phyloP scores from a whole-genome alignment of 2,888 invertebrate species.

The Flabesymbios commensalis region DNA sequence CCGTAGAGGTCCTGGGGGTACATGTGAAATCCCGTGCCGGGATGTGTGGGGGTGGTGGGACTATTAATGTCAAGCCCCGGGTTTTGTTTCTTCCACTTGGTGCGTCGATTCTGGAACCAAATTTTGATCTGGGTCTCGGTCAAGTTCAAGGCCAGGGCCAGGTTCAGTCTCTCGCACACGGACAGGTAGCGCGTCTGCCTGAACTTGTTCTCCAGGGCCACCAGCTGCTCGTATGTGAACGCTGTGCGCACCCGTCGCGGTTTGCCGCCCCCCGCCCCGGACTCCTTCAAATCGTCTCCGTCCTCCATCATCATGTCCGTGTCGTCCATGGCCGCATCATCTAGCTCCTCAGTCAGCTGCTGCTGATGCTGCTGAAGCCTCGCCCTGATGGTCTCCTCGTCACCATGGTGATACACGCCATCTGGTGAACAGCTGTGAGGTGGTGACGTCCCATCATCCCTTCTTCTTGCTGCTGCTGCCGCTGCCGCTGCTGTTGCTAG shows the following conservation, averaged over 20 bases:
- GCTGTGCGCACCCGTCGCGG: constrained; percentile 91
- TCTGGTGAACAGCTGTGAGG: no score
- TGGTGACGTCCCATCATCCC: no score
- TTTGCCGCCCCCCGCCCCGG: constrained; percentile 63
- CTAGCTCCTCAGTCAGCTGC: no score
- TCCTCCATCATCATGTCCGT: background rate
- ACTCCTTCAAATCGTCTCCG: background rate
- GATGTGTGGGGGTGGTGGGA: constrained; percentile 25
- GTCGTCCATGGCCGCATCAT: no score
- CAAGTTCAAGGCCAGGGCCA: constrained; percentile 89
- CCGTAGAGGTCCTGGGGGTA: no score
- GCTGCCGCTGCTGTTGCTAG: no score
- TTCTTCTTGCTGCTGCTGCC: no score
- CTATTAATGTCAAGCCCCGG: constrained; percentile 90
- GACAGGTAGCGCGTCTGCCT: constrained; percentile 92
- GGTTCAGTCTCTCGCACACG: constrained; percentile 94
- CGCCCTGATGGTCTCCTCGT: no score
- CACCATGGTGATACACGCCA: no score
- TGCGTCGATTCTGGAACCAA: constrained; percentile 72
- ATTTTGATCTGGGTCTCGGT: constrained; percentile 87
- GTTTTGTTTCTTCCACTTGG: constrained; percentile 99
- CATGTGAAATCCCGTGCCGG: no score
- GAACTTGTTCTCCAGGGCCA: constrained; percentile 97
- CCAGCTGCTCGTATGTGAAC: constrained; percentile 96
- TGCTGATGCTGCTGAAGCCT: no score